phyloP scores from a whole-genome alignment of 2,797 vertebrate species.

The Sebastes iracundus region DNA sequence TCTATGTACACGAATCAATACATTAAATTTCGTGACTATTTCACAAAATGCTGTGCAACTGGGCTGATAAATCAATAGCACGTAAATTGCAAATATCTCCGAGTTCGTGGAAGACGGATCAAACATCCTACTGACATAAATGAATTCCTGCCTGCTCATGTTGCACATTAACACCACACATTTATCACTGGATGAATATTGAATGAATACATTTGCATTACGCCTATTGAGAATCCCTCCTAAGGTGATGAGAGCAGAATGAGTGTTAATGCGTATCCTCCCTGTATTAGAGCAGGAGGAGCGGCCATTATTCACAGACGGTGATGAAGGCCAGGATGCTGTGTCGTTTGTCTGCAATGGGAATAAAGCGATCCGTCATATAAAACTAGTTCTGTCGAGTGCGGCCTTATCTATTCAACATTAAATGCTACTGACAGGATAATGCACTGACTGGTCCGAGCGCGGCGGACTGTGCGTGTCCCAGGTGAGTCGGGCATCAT shows the following conservation, averaged over 20 bases:
- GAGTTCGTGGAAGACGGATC: background rate
- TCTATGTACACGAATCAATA: too few relatives aligned
- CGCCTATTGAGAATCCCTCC: constrained; percentile 7
- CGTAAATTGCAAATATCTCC: background rate
- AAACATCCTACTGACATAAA: background rate
- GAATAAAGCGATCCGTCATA: constrained; percentile 60
- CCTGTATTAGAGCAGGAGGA: constrained; percentile 16
- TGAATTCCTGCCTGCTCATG: background rate
- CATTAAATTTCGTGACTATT: too few relatives aligned
- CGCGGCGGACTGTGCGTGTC: background rate
- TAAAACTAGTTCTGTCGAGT: constrained; percentile 66
- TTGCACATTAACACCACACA: constrained; percentile 7
- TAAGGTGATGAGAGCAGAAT: constrained; percentile 20
- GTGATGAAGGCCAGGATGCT: constrained; percentile 36
- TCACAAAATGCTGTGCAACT: too few relatives aligned
- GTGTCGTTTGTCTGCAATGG: constrained; percentile 35
- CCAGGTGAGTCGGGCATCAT: constrained; percentile 22
- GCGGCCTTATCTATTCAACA: constrained; percentile 43
- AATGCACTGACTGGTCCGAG: constrained; percentile 37
- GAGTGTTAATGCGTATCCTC: constrained; percentile 15
- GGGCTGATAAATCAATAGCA: background rate
- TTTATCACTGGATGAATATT: constrained; percentile 26
- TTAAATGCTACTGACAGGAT: constrained; percentile 44
- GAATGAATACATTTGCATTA: constrained; percentile 35
- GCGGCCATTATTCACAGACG: constrained; percentile 40